Base-by-base conservation (phyloP, 2,797 vertebrate species). In the Oceanodroma leucorhoa region DNA sequence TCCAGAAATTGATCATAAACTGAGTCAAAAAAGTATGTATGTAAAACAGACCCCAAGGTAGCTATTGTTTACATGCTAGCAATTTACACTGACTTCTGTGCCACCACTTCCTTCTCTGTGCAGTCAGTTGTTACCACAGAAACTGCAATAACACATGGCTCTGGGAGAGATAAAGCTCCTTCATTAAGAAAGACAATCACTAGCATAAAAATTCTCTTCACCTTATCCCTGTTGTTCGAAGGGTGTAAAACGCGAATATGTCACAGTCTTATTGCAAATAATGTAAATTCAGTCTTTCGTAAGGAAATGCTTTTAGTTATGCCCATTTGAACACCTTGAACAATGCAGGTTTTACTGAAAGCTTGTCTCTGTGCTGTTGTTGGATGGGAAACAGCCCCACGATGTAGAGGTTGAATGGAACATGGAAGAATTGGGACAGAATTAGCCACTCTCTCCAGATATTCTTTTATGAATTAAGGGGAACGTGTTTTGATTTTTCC, bases 101-200 rank as follows among this genome's bases (percentile, higher is more conserved):
- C 77, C 6, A 19, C 83, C 41, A 21, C 45, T 60, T 65, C 71
- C 61, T 86, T 76, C 82, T 61, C 57, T 50, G 3, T 77, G 83
- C 81, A 92, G 83, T 80, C 83, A 62, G 82, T 80, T 0, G 84
- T 97, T 96, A 89, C 97, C 93, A 97, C 96, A 96, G 97, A 96
- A 97, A 97, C 94, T 62, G 93, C 93, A 95, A 71, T 73, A 80
- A 71, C 93, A 91, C 86, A 10, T 19, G 3, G 69, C 50, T 58
- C 64, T 8, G 9, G 58, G 36, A 82, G 77, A 91, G 81, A 82
- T 75, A 89, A 72, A 88, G 46, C 69, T 94, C 60, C 87, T 94
- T 95, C 89, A 84, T 91, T 90, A 95, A 89, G 76, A 84, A 43
- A 91, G 87, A 55, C 66, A 93, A 57, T 67, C 69, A 36, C 54